Base-by-base conservation (phyloP, 2,797 vertebrate genomes). In the Labroides dimidiatus region DNA sequence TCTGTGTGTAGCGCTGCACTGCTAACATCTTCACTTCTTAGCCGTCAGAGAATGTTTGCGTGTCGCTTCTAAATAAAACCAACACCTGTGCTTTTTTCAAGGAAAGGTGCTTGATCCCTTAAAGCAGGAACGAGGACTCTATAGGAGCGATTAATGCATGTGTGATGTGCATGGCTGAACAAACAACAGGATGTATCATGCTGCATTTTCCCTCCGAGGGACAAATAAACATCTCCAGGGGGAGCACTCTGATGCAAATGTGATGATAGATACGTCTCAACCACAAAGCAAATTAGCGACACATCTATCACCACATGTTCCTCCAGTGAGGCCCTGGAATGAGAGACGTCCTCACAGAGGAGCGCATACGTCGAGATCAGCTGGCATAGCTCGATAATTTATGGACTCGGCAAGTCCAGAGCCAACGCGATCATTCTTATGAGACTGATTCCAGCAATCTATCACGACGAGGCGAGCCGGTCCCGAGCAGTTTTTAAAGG, bases 341-440 rank as follows among this genome's bases (percentile, higher is more conserved):
- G 64, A 80, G 76, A 60, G 59, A 73, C 64, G 57, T 13, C 57
- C 70, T 71, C n/a, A 0, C 48, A n/a, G 54, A 62, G 62, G 69
- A 62, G 69, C 73, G 78, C 78, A 19, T 78, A 20, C 77, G 78
- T 81, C 64, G 69, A 80, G 77, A 86, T 89, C 81, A 77, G 78
- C 72, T 62, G 75, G 75, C 61, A 19, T 20, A 36, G 68, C 60
- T 64, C 62, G 63, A 10, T 85, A 81, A 92, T 92, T 89, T 89
- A 90, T 88, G 75, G 76, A 89, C 75, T 80, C 64, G 3, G 57
- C 45, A 70, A 79, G 67, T 82, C 42, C 24, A 86, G 89, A 84
- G 79, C 68, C 79, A 55, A 72, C 45, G 80, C 83, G 83, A 89
- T 91, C 84, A 82, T 86, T 90, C 87, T 87, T 81, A 87, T 76